Conservation (phyloP, 35 echinoderm and acorn worm genomes). For the Heliocidaris tuberculata region DNA sequence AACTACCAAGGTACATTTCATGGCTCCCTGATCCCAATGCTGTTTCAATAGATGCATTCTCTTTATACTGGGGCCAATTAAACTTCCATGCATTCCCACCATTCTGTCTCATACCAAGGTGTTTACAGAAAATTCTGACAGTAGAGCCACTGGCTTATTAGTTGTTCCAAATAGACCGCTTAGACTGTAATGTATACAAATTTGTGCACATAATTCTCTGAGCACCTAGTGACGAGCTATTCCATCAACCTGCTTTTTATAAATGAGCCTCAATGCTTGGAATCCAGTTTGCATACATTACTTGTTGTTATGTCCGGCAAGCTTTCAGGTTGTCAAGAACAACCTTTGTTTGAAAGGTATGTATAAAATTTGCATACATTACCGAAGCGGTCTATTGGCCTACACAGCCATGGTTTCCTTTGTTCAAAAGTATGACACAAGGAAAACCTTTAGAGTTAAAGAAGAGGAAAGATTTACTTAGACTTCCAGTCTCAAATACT, state of each 20-base stretch:
- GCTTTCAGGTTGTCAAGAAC: too few relatives aligned
- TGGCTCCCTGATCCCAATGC: neutral
- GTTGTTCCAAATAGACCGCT: neutral
- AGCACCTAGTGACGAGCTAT: too few relatives aligned
- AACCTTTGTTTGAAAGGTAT: too few relatives aligned
- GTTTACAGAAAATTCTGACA: neutral
- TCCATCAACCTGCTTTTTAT: too few relatives aligned
- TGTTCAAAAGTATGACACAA: neutral
- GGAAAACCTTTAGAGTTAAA: neutral
- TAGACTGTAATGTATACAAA: too few relatives aligned
- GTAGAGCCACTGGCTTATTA: neutral
- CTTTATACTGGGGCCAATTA: neutral
- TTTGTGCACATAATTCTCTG: too few relatives aligned
- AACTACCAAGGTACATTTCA: neutral
- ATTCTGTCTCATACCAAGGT: neutral
- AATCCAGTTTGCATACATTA: too few relatives aligned
- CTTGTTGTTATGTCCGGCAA: too few relatives aligned
- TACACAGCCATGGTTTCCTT: neutral
- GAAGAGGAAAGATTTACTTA: neutral
- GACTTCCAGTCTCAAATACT: neutral
- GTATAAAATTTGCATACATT: too few relatives aligned
- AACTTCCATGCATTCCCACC: neutral
- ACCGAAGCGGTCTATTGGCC: too few relatives aligned
- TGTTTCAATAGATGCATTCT: too few relatives aligned
- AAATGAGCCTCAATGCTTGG: too few relatives aligned